Percentiles rank a stretch among this genome's conserved stretches.
These are phyloP conservation scores for Petrocephalus schoutedeni DNA, from an alignment of 2,797 vertebrate species.

Conservation along the genomic window DNA sequence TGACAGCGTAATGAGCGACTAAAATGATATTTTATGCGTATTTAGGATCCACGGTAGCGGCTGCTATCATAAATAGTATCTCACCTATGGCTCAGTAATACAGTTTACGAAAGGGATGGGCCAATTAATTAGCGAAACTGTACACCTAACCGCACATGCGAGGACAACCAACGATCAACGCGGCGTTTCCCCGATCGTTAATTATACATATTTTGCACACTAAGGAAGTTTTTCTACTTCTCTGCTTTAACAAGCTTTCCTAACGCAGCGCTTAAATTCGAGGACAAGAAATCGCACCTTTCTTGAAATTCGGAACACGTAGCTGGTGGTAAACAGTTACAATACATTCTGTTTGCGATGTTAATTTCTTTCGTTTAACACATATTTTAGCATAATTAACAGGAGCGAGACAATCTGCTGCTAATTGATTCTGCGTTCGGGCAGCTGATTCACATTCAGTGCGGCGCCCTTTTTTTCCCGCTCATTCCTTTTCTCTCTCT, in stretches of 20 bases:
- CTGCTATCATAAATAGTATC: neutral
- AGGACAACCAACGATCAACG: neutral
- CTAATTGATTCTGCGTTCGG: constrained; percentile 42
- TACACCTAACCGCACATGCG: neutral
- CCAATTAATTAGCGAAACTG: constrained; percentile 4
- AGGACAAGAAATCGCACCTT: constrained; percentile 18
- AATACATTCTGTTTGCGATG: constrained; percentile 39
- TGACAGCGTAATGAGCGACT: neutral
- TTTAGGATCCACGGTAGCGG: neutral
- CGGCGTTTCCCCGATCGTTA: neutral
- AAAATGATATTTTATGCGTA: neutral
- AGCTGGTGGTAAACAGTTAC: constrained; percentile 34
- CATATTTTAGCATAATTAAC: constrained; percentile 49
- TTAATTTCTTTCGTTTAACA: constrained; percentile 44
- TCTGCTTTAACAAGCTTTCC: constrained; percentile 11
- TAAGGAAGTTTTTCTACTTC: neutral
- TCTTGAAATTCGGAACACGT: constrained; percentile 34
- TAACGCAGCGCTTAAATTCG: neutral
- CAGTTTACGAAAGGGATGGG: neutral
- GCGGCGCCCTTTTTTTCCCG: constrained; percentile 14
- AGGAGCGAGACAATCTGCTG: constrained; percentile 44
- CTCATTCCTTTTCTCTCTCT: constrained; percentile 20
- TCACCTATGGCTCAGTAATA: neutral
- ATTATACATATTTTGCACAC: neutral
- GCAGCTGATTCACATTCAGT: constrained; percentile 39